phyloP scores from a whole-genome alignment of 1,140 invertebrate genomes.

The Calephelis virginiensis region DNA sequence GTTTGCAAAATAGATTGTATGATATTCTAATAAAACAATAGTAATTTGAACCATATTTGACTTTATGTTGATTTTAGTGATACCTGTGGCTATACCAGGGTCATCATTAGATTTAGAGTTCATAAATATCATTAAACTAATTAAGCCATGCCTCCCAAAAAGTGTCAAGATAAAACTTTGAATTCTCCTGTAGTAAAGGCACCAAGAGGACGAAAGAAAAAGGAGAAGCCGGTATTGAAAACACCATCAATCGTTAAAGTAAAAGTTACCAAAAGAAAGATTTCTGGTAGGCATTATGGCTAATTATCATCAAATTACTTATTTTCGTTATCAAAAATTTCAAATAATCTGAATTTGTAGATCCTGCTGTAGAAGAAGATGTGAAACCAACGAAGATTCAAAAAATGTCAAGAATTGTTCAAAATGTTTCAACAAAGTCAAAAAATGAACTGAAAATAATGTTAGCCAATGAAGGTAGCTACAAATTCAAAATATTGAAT shows the following conservation, averaged over 20 bases:
- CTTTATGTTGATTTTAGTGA: no score
- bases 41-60: not conserved
- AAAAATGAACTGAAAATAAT: slow-evolving; percentile 35
- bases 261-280: slow-evolving; percentile 1
- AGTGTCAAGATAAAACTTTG: not conserved
- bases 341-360: not conserved
- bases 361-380: not conserved
- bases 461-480: slow-evolving; percentile 47
- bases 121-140: not conserved
- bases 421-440: not conserved
- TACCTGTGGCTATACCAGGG: not conserved
- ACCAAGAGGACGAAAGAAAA: slow-evolving; percentile 2
- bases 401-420: slow-evolving; percentile 10
- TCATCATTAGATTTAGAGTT: not conserved
- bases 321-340: not conserved
- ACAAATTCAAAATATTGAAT: no score
- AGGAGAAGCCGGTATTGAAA: not conserved
- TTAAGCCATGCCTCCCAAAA: slow-evolving; percentile 6
- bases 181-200: not conserved
- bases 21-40: not conserved
- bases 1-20: not conserved
- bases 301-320: not conserved
- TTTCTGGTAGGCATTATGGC: not conserved
- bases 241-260: not conserved
- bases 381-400: not conserved